phyloP scores from a whole-genome alignment of 2,797 vertebrate genomes.

The Botia almorhae region DNA sequence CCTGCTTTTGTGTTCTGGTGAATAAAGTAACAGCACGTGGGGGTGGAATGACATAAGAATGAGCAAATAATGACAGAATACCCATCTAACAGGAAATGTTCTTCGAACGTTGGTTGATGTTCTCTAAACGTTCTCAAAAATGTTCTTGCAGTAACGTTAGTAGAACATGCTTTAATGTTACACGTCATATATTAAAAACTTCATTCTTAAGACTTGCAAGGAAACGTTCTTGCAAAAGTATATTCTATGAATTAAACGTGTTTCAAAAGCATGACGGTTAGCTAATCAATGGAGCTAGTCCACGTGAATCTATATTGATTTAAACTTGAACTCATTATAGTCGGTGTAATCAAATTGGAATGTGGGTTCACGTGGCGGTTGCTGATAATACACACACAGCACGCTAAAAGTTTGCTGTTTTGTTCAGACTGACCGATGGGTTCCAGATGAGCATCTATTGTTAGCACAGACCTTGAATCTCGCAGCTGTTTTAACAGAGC shows the following conservation, averaged over 20 bases:
- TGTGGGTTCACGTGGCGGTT: slow-evolving; percentile 55
- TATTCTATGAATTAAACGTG: not conserved
- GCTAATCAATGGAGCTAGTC: not conserved
- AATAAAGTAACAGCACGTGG: no score
- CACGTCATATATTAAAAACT: no score
- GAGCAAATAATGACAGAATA: not conserved
- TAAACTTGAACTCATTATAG: slow-evolving; percentile 26
- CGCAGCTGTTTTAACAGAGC: slow-evolving; percentile 55
- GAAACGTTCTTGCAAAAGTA: no score
- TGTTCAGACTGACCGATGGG: slow-evolving; percentile 51
- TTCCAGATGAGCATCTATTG: slow-evolving; percentile 63
- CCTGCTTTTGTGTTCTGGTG: no score
- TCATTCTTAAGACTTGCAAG: no score
- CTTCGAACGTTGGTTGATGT: no score
- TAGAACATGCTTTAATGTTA: no score
- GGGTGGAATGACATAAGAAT: no score
- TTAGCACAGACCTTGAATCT: slow-evolving; percentile 51
- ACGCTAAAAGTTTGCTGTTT: slow-evolving; percentile 51
- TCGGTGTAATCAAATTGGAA: slow-evolving; percentile 12
- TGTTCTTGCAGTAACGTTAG: no score
- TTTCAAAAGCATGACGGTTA: not conserved
- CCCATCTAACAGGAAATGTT: no score
- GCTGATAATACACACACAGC: slow-evolving; percentile 40
- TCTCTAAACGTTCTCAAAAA: no score
- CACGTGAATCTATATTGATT: slow-evolving; percentile 8